Conservation (phyloP, 1,140 invertebrate species). For the Drosophila busckii region DNA sequence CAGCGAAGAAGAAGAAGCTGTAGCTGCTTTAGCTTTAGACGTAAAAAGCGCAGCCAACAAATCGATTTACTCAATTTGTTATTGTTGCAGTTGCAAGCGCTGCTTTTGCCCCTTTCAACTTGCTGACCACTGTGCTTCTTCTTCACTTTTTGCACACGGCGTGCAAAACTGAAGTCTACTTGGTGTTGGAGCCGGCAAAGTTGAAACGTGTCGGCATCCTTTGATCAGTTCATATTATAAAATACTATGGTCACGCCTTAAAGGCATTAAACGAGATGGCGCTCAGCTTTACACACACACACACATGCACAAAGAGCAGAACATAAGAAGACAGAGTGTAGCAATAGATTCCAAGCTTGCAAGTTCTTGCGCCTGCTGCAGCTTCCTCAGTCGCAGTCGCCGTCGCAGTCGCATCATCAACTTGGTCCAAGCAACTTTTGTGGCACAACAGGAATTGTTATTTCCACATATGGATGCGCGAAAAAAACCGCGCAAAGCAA, state of each 20-base stretch:
- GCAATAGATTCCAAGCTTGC: slow-evolving; percentile 69
- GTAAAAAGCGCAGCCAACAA: slow-evolving; percentile 55
- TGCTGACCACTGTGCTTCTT: not conserved
- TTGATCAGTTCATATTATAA: slow-evolving; percentile 79
- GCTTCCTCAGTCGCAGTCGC: slow-evolving; percentile 36
- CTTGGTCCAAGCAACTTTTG: slow-evolving; percentile 35
- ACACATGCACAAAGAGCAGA: slow-evolving; percentile 24
- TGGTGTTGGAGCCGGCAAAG: slow-evolving; percentile 62
- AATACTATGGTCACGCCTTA: slow-evolving; percentile 79
- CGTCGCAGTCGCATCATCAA: slow-evolving; percentile 4
- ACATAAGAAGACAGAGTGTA: slow-evolving; percentile 12
- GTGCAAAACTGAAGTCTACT: slow-evolving; percentile 66
- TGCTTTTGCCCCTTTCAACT: slow-evolving; percentile 7
- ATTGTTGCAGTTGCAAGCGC: slow-evolving; percentile 58
- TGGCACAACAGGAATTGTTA: slow-evolving; percentile 55
- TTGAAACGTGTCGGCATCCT: slow-evolving; percentile 76
- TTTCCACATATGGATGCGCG: slow-evolving; percentile 64
- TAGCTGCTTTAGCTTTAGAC: slow-evolving; percentile 5
- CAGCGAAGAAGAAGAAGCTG: slow-evolving; percentile 5
- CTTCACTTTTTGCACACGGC: slow-evolving; percentile 48
- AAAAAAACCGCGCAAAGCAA: too few relatives aligned
- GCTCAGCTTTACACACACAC: slow-evolving; percentile 64
- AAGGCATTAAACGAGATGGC: slow-evolving; percentile 79
- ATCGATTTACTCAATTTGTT: slow-evolving; percentile 77
- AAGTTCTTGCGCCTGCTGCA: slow-evolving; percentile 58